Percentiles rank a stretch among this genome's conserved stretches.
Conservation (phyloP, 2,113 vertebrate genomes). For the Cyanoderma ruficeps region DNA sequence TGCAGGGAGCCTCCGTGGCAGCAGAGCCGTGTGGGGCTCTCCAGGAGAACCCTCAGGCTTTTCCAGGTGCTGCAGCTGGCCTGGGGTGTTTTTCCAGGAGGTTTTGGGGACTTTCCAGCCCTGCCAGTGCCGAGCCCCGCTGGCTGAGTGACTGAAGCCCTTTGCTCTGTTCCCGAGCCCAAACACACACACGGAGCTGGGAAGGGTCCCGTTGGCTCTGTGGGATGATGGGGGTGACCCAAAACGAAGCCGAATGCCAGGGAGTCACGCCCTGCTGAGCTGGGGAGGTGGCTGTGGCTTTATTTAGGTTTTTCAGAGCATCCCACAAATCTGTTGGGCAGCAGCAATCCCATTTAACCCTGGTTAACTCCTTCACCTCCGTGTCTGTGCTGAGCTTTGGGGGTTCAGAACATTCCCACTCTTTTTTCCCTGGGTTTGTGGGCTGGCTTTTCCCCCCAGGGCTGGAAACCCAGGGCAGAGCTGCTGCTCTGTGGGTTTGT, state of each 20-base stretch:
- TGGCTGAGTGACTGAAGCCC: not conserved
- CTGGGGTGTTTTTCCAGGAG: not conserved
- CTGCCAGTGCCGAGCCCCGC: rapidly evolving
- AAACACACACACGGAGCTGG: not conserved
- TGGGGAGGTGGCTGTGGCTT: not conserved
- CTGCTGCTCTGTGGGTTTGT: not conserved
- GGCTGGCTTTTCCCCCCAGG: not conserved
- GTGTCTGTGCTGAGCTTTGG: rapidly evolving
- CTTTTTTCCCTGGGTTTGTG: not conserved
- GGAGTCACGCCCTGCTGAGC: not conserved
- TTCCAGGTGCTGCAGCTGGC: not conserved
- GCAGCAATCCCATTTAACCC: not conserved
- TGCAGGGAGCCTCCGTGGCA: not conserved
- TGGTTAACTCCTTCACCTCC: not conserved
- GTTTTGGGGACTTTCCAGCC: not conserved
- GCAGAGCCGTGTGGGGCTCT: rapidly evolving
- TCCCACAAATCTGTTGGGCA: not conserved
- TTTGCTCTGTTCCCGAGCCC: not conserved
- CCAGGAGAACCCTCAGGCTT: not conserved
- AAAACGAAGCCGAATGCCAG: not conserved
- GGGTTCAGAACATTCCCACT: not conserved
- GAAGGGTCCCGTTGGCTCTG: not conserved
- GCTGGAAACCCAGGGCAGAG: not conserved
- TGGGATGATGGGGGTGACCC: not conserved
- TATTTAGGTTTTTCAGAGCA: not conserved